These are phyloP conservation scores for Cryptotermes secundus DNA, from an alignment of 1,140 invertebrate species.

Conservation along the genomic window DNA sequence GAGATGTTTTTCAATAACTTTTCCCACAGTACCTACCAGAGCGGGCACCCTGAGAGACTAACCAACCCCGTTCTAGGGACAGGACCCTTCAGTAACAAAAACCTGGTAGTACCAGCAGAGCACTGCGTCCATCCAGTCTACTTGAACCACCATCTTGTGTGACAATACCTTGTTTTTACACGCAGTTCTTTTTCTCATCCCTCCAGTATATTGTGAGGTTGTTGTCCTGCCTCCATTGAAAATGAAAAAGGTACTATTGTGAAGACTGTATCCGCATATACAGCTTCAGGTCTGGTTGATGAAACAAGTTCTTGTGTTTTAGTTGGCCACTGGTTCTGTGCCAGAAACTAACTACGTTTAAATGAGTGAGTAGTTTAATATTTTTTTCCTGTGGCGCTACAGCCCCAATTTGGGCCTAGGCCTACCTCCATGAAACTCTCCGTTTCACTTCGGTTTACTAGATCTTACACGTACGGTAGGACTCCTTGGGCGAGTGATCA, in stretches of 20 bases:
- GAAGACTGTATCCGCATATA: no score
- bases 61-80: neutral
- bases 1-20: neutral
- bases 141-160: neutral
- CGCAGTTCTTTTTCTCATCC: neutral
- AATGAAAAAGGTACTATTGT: neutral
- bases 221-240: neutral
- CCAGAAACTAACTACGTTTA: no score
- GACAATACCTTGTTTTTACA: constrained; percentile 11
- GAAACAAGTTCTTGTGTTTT: no score
- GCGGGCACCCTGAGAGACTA: neutral
- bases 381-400: no score
- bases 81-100: neutral
- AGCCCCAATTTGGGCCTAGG: no score
- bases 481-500: no score
- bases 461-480: no score
- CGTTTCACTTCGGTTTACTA: no score
- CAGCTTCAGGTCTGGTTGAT: no score
- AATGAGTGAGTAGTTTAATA: no score
- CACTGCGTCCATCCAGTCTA: neutral
- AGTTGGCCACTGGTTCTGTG: no score
- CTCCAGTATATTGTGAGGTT: neutral
- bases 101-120: neutral
- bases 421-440: no score
- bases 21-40: neutral